Evolutionary conservation across 2,888 invertebrate species (phyloP), one percentile per base, ranked within the genome.

Genomic region (Nipponacmea schrenckii): DNA sequence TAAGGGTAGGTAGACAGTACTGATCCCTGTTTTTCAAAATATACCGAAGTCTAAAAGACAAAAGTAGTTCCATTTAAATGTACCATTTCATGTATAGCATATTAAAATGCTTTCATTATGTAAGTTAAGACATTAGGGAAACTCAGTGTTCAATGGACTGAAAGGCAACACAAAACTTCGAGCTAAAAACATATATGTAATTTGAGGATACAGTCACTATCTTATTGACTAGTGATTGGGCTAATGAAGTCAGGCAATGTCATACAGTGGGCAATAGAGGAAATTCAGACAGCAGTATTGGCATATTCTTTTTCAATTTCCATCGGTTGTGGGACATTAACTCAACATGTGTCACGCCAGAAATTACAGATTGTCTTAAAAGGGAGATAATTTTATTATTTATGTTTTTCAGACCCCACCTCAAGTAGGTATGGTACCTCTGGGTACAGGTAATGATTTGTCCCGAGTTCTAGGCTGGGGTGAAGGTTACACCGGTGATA

Each of bases 381-480:
- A 14, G 39, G n/a, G 17, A n/a, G 44, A 62, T 17, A 17, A 26
- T 67, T 50, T 64, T 26, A 31, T 67, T 15, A 24, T 70, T 14
- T 73, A 3, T 39, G 10, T 8, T 85, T 79, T 85, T 69, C 81
- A 94, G 92, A 93, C 92, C 39, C 90, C 91, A 80, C 94, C 96
- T 0, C 91, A 93, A 20, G 93, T 97, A 68, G 94, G 93, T 15
- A 94, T 97, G 77, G 90, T 97, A 77, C 97, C 97, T 0, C 91
- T 96, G 86, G 97, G 97, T 50, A 98, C 98, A 4, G 98, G 98
- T 50, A 98, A 98, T 90, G 98, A 98, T 90, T 91, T 98, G 81
- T 95, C 96, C 0, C 92, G 96, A 56, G 94, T 96, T 46, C 91
- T 98, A 76, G 96, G 96, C 67, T 98, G 97, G 96, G 97, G 90